Evolutionary conservation across 2,113 vertebrate species (phyloP).

Genomic region (Oenanthe melanoleuca): DNA sequence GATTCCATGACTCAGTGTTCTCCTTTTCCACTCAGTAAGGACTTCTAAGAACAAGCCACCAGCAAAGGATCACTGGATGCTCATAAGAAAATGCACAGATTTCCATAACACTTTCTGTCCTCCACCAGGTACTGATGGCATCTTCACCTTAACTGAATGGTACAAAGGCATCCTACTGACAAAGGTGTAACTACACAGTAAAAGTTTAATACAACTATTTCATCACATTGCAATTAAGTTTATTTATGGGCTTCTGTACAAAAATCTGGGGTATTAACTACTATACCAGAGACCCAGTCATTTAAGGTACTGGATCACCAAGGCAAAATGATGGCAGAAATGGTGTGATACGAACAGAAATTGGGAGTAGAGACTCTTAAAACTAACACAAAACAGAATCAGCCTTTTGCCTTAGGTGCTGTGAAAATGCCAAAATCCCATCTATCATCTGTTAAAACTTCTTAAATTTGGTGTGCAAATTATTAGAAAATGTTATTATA

Average conservation of each 20-base stretch:
- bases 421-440: neutral
- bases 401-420: neutral
- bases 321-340: neutral
- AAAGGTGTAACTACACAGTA: neutral
- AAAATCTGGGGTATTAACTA: neutral
- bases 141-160: neutral
- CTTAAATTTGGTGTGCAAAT: neutral
- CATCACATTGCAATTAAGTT: neutral
- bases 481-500: neutral
- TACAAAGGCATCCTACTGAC: neutral
- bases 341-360: neutral
- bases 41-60: neutral
- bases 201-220: neutral
- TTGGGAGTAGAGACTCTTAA: neutral
- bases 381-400: neutral
- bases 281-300: neutral
- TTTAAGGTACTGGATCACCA: neutral
- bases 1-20: accelerated
- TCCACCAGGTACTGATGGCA: neutral
- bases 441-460: neutral
- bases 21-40: neutral
- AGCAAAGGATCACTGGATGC: neutral
- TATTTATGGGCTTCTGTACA: neutral
- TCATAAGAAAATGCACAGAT: neutral
- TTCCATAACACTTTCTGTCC: neutral